Percentiles rank a stretch among this genome's conserved stretches.
Conservation (phyloP, 2,888 invertebrate species). For the Acanthosepion esculentum region DNA sequence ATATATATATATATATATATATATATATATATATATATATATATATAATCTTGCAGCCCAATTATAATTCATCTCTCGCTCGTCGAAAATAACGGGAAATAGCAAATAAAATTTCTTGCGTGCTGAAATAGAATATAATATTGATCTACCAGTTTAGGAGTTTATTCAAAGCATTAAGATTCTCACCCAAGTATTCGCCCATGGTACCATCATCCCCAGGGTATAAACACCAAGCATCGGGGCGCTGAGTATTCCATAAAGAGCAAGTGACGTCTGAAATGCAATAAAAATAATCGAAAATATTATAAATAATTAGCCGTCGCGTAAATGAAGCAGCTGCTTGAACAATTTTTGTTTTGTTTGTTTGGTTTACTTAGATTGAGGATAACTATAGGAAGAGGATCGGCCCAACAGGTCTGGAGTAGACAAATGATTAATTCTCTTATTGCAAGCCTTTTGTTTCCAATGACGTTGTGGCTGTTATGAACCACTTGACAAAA, state of each 20-base stretch:
- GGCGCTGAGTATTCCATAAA: constrained; percentile 74
- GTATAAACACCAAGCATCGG: constrained; percentile 74
- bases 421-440: too few relatives aligned
- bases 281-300: not conserved
- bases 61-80: too few relatives aligned
- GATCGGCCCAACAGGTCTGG: too few relatives aligned
- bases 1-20: not conserved
- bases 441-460: too few relatives aligned
- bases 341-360: not conserved
- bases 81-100: too few relatives aligned
- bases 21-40: not conserved
- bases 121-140: too few relatives aligned
- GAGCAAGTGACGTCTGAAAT: constrained; percentile 71
- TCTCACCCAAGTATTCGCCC: constrained; percentile 72
- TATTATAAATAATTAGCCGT: not conserved
- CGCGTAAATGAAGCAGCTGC: not conserved
- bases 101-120: too few relatives aligned
- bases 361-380: not conserved
- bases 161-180: too few relatives aligned
- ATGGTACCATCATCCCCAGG: constrained; percentile 78
- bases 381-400: too few relatives aligned
- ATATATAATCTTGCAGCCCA: not conserved
- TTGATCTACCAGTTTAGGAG: too few relatives aligned
- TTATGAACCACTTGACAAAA: too few relatives aligned
- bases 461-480: too few relatives aligned